Base-by-base conservation (phyloP, 2,797 vertebrate genomes). In the Pseudopleuronectes americanus region DNA sequence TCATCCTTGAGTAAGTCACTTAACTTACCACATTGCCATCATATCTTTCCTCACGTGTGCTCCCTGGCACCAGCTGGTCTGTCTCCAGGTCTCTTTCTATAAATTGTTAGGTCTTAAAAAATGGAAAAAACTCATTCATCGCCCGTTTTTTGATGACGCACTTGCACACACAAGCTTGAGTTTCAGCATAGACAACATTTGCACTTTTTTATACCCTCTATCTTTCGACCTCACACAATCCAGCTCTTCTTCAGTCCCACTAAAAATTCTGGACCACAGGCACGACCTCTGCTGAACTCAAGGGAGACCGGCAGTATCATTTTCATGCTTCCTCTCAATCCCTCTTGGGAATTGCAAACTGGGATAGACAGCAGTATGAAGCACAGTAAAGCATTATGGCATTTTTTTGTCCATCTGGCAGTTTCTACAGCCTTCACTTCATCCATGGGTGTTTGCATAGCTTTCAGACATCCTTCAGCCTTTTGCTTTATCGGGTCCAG, bases 71-170 rank as follows among this genome's bases (percentile, higher is more conserved):
- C 24, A 28, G 67, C 61, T 57, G 64, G 28, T 80, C 64, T 28
- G 23, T 63, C 31, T 76, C 60, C 45, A 1, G 58, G 17, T 64
- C 55, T 33, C 57, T 64, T 78, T 31, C 75, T 68, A 81, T 68
- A 57, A 84, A 80, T 75, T 74, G 68, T 71, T 63, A 17, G 67
- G 56, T 71, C 53, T 71, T 80, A 71, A 54, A 76, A 87, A 85
- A 77, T 5, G 4, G 4, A 26, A 21, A 64, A 79, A 52, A 58
- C 9, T 36, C 10, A 1, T 36, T 12, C 33, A 63, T 52, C 24
- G 70, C 28, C 12, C 2, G 2, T 71, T 79, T 84, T 84, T 76
- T 64, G 53, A 83, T 60, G 69, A 55, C 57, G 31, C 19, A 17
- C 61, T 36, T 22, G 51, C 31, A 52, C 26, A 57, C 62, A 51